Conservation (phyloP, 1,140 invertebrate species). For the Drosophila navojoa region DNA sequence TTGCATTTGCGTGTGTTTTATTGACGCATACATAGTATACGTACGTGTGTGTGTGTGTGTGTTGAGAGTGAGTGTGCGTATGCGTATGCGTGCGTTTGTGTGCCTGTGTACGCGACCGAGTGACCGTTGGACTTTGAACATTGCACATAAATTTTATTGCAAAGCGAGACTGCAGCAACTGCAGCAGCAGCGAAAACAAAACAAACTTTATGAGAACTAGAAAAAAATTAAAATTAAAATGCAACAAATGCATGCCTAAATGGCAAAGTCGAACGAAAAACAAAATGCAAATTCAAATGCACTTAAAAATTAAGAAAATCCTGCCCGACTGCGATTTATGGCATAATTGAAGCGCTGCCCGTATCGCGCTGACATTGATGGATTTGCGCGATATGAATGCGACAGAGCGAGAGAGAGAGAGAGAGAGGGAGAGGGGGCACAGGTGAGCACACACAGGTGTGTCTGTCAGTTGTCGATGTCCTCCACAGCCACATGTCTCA, state of each 20-base stretch:
- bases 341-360: constrained; percentile 37
- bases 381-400: constrained; percentile 17
- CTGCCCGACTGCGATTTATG: constrained; percentile 31
- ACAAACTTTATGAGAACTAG: constrained; percentile 40
- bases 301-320: constrained; percentile 32
- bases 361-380: constrained; percentile 38
- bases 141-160: constrained; percentile 76
- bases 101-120: constrained; percentile 51
- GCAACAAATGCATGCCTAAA: constrained; percentile 22
- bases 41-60: constrained; percentile 4
- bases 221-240: constrained; percentile 17
- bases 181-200: constrained; percentile 46
- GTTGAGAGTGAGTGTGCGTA: constrained; percentile 7
- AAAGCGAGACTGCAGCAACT: constrained; percentile 57
- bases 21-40: constrained; percentile 15
- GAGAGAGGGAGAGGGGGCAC: neutral
- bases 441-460: constrained; percentile 25
- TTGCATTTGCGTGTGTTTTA: constrained; percentile 31
- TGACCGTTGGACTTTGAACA: constrained; percentile 80
- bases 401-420: neutral
- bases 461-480: constrained; percentile 37
- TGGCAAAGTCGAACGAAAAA: constrained; percentile 27
- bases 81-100: constrained; percentile 11
- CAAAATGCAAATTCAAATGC: constrained; percentile 2
- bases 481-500: constrained; percentile 11